Evolutionary conservation across 2,888 invertebrate genomes (phyloP).

Genomic region (Mechanitis mazaeus): DNA sequence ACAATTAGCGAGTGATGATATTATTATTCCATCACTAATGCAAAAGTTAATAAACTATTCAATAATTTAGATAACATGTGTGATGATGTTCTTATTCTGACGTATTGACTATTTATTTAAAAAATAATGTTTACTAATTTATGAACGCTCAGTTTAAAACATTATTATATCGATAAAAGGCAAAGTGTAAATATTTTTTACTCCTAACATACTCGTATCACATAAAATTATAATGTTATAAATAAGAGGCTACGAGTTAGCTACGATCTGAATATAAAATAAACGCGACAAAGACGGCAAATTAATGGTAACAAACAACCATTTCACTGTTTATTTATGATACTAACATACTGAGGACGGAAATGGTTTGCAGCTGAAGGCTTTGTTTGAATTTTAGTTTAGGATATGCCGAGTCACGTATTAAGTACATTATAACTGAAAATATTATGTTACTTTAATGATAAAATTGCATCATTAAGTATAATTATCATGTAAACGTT

Average conservation of each 20-base stretch:
- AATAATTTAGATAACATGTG: too few species aligned
- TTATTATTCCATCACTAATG: too few species aligned
- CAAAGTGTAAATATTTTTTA: too few species aligned
- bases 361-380: conserved; percentile 4
- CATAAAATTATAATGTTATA: background rate
- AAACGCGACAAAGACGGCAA: conserved; percentile 1
- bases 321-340: conserved; percentile 1
- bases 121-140: too few species aligned
- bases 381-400: background rate
- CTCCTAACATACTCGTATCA: too few species aligned
- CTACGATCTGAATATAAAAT: conserved; percentile 1
- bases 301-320: conserved; percentile 3
- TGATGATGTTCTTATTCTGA: too few species aligned
- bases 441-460: background rate
- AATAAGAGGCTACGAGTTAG: background rate
- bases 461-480: background rate
- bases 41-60: too few species aligned
- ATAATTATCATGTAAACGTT: too few species aligned
- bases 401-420: background rate
- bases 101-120: too few species aligned
- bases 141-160: too few species aligned
- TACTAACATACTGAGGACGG: background rate
- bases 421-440: background rate
- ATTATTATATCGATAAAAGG: too few species aligned
- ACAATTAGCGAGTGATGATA: too few species aligned